These are phyloP conservation scores for Oncorhynchus keta DNA, from an alignment of 2,113 vertebrate species.

Conservation along the genomic window DNA sequence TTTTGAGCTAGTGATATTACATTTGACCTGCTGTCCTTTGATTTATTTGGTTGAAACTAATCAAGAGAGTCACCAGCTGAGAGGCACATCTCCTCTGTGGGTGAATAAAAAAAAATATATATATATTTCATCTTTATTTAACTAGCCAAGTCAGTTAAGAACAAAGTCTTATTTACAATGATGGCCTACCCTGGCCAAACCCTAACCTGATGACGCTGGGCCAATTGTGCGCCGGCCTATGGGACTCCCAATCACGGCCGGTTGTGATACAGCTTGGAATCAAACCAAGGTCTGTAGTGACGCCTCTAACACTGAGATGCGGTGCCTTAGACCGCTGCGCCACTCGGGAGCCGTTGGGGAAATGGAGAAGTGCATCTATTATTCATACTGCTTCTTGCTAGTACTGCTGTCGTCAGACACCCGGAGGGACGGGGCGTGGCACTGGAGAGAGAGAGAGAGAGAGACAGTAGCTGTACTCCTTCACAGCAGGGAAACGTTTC, in stretches of 20 bases:
- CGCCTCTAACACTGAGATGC: too few relatives aligned
- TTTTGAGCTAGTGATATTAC: not conserved
- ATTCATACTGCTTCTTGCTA: constrained; percentile 67
- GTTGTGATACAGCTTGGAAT: too few relatives aligned
- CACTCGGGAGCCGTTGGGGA: constrained; percentile 11
- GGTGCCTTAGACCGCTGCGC: too few relatives aligned
- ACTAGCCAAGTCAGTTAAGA: too few relatives aligned
- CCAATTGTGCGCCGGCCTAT: too few relatives aligned
- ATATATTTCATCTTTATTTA: too few relatives aligned
- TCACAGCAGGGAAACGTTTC: constrained; percentile 43
- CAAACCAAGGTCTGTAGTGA: too few relatives aligned
- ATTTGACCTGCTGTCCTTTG: not conserved
- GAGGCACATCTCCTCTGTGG: constrained; percentile 34
- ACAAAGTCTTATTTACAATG: too few relatives aligned
- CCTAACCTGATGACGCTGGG: too few relatives aligned
- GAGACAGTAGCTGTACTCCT: constrained; percentile 19
- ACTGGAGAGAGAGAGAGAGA: constrained; percentile 25
- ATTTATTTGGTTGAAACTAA: not conserved
- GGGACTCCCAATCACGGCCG: too few relatives aligned
- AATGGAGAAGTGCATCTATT: constrained; percentile 71
- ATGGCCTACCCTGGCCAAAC: too few relatives aligned
- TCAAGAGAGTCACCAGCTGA: constrained; percentile 25
- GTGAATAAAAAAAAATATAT: not conserved
- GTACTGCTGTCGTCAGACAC: constrained; percentile 36
- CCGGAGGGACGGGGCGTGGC: constrained; percentile 61